A percentile compares a stretch with the other conserved stretches of the same genome.
Conservation (phyloP, 2,888 invertebrate genomes). For the Nowickia ferox region DNA sequence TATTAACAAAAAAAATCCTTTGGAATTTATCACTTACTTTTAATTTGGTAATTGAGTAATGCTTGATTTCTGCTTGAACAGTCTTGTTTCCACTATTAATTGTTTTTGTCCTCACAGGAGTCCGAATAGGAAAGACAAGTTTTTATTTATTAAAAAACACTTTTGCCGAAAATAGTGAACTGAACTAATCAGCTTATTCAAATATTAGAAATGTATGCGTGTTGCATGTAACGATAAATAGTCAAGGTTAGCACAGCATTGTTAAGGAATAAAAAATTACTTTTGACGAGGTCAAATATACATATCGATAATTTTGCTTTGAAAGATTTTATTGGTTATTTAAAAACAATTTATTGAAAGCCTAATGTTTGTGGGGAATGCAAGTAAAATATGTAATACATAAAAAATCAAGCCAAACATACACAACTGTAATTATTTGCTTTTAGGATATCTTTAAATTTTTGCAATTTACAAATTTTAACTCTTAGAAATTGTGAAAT, state of each 20-base stretch:
- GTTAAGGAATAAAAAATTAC: too few species aligned
- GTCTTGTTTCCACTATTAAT: constrained; percentile 16
- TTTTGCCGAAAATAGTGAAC: not conserved
- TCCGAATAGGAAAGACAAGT: not conserved
- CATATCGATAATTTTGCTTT: too few species aligned
- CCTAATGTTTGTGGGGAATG: too few species aligned
- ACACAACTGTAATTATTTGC: too few species aligned
- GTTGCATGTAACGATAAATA: not conserved
- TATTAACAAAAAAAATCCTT: not conserved
- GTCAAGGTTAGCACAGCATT: not conserved
- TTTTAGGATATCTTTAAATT: too few species aligned
- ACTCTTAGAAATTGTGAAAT: too few species aligned
- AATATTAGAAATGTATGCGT: not conserved
- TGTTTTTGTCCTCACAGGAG: not conserved
- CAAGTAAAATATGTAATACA: too few species aligned
- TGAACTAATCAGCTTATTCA: not conserved
- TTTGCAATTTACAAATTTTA: too few species aligned
- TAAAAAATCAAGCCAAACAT: too few species aligned
- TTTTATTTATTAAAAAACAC: not conserved
- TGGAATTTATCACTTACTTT: constrained; percentile 1
- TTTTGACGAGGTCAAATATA: too few species aligned
- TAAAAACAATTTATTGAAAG: too few species aligned
- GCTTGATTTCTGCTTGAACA: not conserved
- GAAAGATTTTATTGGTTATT: too few species aligned
- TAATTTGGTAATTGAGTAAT: not conserved